Base-by-base conservation (phyloP, 2,797 vertebrate genomes). In the Macroramphosus scolopax region DNA sequence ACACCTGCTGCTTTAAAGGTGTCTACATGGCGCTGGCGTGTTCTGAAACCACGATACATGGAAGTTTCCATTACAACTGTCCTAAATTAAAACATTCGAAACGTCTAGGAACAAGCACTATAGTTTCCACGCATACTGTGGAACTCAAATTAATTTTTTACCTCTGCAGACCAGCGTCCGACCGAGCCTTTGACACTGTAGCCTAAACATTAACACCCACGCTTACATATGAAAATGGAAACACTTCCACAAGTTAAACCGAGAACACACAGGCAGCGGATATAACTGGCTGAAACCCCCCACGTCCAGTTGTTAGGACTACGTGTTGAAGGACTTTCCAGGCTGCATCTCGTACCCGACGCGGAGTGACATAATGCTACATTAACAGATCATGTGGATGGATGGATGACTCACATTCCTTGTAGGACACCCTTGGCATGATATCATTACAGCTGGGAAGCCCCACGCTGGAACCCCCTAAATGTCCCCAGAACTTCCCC, bases 381-480 rank as follows among this genome's bases (percentile, higher is more conserved):
- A 70, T 78, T 70, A 70, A 55, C 48, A 42, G 76, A 73, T 81
- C 72, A 61, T 56, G 71, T 47, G 72, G 57, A 75, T 26, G 72
- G 57, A 75, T 26, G 61, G 63, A 75, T 75, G 80, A 63, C 40
- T 79, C 69, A 67, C 55, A 82, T 87, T 86, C 72, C 78, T 51
- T 47, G 11, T 22, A 59, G 80, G 75, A 81, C 77, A 77, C 45
- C 66, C 75, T 71, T 63, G 76, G 63, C 46, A 51, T 65, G 59
- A 47, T 54, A 67, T 73, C 68, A 68, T 50, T 60, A 25, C 72
- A 80, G 63, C 64, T 75, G 83, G 87, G 84, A 86, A 83, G 78
- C 75, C 76, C 85, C 69, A 12, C 47, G 47, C 61, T 66, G 79
- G 75, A 86, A 82, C 49, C 69, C 82, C 82, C 83, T 61, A 61